phyloP scores from a whole-genome alignment of 2,888 invertebrate species.

The Neoascia interrupta region DNA sequence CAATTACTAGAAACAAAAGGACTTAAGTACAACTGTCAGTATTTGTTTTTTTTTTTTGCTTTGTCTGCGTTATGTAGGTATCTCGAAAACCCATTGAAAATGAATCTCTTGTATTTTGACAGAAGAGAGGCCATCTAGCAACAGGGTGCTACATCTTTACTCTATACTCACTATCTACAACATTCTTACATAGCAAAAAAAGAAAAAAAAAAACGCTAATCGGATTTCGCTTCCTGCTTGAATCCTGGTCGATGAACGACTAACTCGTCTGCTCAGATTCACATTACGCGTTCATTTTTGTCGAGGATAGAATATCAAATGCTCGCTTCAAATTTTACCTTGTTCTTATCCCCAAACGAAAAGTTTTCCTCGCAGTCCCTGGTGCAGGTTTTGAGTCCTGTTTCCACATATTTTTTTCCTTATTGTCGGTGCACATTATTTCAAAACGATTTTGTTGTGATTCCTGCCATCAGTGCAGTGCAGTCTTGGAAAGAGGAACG shows the following conservation, averaged over 20 bases:
- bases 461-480: neutral
- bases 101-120: conserved; percentile 16
- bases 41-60: neutral
- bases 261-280: conserved; percentile 21
- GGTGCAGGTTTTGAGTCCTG: neutral
- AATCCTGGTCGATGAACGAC: too few species aligned
- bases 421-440: neutral
- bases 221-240: conserved; percentile 17
- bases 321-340: conserved; percentile 3
- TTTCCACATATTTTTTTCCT: neutral
- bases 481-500: neutral
- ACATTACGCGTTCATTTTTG: conserved; percentile 35
- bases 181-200: neutral
- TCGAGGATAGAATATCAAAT: conserved; percentile 37
- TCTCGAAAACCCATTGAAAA: conserved; percentile 22
- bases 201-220: conserved; percentile 17
- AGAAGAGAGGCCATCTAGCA: conserved; percentile 5
- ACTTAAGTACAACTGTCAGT: conserved; percentile 15
- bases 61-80: too few species aligned
- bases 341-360: conserved; percentile 1
- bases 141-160: too few species aligned
- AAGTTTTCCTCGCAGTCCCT: neutral
- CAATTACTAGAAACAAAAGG: conserved; percentile 57
- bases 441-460: neutral
- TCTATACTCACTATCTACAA: too few species aligned